phyloP scores from a whole-genome alignment of 1,140 invertebrate species.

The silkworm (Bombyx mori) region DNA sequence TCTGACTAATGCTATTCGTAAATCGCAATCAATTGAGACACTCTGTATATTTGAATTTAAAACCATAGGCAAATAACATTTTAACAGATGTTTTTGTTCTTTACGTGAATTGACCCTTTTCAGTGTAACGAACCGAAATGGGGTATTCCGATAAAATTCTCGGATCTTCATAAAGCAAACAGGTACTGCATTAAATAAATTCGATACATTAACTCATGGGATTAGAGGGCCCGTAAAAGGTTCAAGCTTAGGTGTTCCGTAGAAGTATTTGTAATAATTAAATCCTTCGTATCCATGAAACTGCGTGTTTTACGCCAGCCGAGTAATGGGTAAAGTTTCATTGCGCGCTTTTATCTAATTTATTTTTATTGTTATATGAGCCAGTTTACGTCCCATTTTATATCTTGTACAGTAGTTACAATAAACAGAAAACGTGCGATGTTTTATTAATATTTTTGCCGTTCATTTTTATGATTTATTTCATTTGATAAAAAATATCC shows the following conservation, averaged over 20 bases:
- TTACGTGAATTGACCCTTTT: no score
- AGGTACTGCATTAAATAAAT: constrained; percentile 6
- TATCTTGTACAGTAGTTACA: constrained; percentile 38
- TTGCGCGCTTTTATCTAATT: constrained; percentile 63
- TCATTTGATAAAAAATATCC: no score
- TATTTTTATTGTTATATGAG: constrained; percentile 65
- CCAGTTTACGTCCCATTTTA: constrained; percentile 55
- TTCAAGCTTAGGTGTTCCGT: constrained; percentile 23
- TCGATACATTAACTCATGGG: constrained; percentile 11
- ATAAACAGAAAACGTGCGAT: constrained; percentile 23
- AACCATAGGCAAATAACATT: no score
- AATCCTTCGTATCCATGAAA: constrained; percentile 50
- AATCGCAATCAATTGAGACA: no score
- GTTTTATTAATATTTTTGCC: constrained; percentile 9
- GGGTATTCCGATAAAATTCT: no score
- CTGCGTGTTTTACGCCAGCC: constrained; percentile 41
- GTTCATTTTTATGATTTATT: no score
- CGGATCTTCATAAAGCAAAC: constrained; percentile 2
- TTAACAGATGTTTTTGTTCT: no score
- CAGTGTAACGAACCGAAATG: no score
- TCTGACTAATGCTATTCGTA: no score
- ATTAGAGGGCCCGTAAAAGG: constrained; percentile 11
- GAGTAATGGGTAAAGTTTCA: constrained; percentile 59
- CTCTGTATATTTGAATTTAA: no score
- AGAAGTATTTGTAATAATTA: constrained; percentile 55